Percentiles rank a stretch among this genome's conserved stretches.
Conservation (phyloP, 2,113 vertebrate genomes). For the Gallinago jamesoni region DNA sequence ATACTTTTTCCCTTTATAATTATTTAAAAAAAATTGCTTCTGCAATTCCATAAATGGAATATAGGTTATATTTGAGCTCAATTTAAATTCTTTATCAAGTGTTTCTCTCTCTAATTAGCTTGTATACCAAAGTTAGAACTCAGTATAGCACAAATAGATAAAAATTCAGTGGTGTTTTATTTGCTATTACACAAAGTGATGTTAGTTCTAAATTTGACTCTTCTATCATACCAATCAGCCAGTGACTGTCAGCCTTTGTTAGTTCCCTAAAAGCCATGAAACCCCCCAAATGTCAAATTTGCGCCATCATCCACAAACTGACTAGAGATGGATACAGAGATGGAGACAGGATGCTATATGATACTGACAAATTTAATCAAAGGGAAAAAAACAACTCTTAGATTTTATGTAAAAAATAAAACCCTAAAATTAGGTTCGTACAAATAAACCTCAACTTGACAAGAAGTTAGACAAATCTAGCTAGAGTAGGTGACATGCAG, state of each 20-base stretch:
- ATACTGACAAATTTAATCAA: conserved; percentile 43
- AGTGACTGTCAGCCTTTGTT: not conserved
- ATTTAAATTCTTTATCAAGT: not conserved
- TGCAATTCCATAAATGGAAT: not conserved
- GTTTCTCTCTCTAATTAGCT: not conserved
- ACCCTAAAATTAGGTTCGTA: conserved; percentile 9
- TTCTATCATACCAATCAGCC: not conserved
- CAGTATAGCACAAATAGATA: not conserved
- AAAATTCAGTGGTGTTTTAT: not conserved
- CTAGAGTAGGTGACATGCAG: not conserved
- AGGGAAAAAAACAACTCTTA: not conserved
- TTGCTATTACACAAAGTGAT: conserved; percentile 3
- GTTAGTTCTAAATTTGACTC: not conserved
- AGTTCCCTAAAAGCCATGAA: not conserved
- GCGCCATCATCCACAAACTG: not conserved
- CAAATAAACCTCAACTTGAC: conserved; percentile 24
- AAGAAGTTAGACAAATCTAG: conserved; percentile 4
- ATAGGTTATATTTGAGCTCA: not conserved
- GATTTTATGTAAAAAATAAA: not conserved
- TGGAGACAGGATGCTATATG: not conserved
- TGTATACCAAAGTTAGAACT: not conserved
- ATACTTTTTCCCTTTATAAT: not conserved
- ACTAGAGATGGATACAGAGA: not conserved
- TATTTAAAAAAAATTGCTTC: not conserved
- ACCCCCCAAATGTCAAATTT: not conserved